Base-by-base conservation (phyloP, 2,113 vertebrate species). In the Bubo bubo region DNA sequence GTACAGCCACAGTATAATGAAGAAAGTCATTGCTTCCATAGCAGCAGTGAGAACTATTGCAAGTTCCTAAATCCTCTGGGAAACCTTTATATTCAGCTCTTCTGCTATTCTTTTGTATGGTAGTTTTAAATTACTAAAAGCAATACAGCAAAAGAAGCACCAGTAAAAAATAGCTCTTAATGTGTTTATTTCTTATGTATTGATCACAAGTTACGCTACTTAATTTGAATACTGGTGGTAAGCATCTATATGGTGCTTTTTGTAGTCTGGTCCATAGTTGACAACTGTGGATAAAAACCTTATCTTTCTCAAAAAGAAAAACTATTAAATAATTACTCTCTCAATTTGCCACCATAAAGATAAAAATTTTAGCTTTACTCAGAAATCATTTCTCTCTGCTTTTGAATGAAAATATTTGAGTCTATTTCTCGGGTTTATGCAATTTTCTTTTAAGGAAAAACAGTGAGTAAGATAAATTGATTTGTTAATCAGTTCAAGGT, bases 401-500 rank as follows among this genome's bases (percentile, higher is more conserved):
- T 86, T 72, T 59, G n/a, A 87, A 52, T 79, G 35, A 41, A 86
- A 60, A 56, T 66, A 70, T 68, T 90, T 49, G 17, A 43, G 8
- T 83, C 20, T 55, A 3, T 41, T 93, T 88, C 47, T 90, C 7
- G 2, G 2, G 14, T 66, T 86, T 73, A 20, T 55, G 20, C 52
- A 24, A 35, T 93, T 83, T 86, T 90, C 22, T 68, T 84, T 64
- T 50, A 81, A 58, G 59, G n/a, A 75, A 63, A 77, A 94, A 24
- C 11, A 41, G 11, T 37, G 53, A 89, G 52, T 79, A 74, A 90
- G 32, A 68, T 32, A 86, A 79, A 67, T 41, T 22, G 28, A 62
- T 85, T 71, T 94, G 7, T 79, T 82, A 88, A 93, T 96, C 63
- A 71, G 14, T 90, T 96, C 56, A 75, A 86, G 19, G 32, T 86